These are phyloP conservation scores for Gadus macrocephalus DNA, from an alignment of 2,113 vertebrate species.

Conservation along the genomic window DNA sequence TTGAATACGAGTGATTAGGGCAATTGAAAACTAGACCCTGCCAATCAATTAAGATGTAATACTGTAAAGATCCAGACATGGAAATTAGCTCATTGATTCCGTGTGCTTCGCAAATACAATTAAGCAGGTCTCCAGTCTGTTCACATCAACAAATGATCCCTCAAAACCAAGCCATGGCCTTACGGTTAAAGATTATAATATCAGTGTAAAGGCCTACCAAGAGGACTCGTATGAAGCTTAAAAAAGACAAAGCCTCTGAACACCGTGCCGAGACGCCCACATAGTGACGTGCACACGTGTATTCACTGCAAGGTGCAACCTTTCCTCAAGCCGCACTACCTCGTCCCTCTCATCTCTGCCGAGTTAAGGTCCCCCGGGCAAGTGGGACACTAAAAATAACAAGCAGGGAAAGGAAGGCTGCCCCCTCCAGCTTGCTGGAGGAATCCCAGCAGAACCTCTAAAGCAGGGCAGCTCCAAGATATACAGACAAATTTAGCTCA, in stretches of 20 bases:
- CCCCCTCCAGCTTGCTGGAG: constrained; percentile 51
- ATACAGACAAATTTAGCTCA: constrained; percentile 57
- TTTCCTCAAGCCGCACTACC: constrained; percentile 35
- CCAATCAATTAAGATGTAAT: no score
- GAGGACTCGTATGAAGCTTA: constrained; percentile 10
- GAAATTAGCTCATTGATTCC: constrained; percentile 13
- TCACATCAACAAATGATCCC: background rate
- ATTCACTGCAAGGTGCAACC: constrained; percentile 39
- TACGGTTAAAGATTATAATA: background rate
- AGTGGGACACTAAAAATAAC: constrained; percentile 64
- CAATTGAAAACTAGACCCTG: no score
- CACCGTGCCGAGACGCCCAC: constrained; percentile 45
- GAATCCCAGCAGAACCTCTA: constrained; percentile 56
- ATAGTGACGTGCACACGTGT: constrained; percentile 29
- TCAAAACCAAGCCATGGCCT: background rate
- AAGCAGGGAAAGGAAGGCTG: constrained; percentile 55
- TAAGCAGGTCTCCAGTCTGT: background rate
- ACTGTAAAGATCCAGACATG: constrained; percentile 6
- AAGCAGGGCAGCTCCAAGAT: constrained; percentile 47
- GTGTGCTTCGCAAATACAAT: constrained; percentile 30
- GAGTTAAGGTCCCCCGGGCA: constrained; percentile 63
- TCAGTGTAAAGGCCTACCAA: background rate
- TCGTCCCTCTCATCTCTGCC: constrained; percentile 39
- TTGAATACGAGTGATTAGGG: no score
- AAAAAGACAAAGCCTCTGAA: constrained; percentile 19